A percentile compares a stretch with the other conserved stretches of the same genome.
Evolutionary conservation across 2,113 vertebrate species (phyloP).

Genomic region (Tricholaema leucomelas): DNA sequence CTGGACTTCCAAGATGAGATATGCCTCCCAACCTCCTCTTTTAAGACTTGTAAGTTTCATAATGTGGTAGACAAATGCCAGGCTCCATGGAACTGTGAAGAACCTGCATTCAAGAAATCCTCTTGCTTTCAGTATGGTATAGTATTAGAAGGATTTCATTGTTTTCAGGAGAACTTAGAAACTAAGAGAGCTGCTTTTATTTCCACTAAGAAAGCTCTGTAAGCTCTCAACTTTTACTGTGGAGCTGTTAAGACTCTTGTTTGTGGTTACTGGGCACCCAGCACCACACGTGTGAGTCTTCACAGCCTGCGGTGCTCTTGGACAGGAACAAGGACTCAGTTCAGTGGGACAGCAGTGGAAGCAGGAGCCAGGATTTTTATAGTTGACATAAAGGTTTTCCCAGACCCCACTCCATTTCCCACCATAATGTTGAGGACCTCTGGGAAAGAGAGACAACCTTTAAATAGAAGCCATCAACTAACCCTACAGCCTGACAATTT

Average conservation of each 20-base stretch:
- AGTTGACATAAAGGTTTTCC: background rate
- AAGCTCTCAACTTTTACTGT: background rate
- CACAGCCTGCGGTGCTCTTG: background rate
- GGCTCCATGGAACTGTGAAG: background rate
- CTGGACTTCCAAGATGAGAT: background rate
- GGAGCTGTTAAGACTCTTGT: background rate
- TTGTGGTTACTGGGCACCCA: background rate
- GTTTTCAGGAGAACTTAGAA: background rate
- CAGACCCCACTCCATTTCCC: background rate
- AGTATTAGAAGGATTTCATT: background rate
- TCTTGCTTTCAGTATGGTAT: background rate
- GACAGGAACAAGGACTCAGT: background rate
- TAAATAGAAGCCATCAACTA: slow-evolving; percentile 8
- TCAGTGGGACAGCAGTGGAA: background rate
- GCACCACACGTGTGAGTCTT: rapidly evolving
- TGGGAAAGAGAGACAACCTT: background rate
- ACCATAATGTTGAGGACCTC: background rate
- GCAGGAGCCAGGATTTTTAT: background rate
- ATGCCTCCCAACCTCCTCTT: background rate
- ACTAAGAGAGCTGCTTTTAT: background rate
- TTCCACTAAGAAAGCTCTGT: background rate
- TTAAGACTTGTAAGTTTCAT: background rate
- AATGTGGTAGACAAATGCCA: background rate
- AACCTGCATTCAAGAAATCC: background rate
- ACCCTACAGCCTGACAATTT: background rate